Evolutionary conservation across 2,113 vertebrate species (phyloP), one percentile per base, ranked within the genome.

Genomic region (human): DNA sequence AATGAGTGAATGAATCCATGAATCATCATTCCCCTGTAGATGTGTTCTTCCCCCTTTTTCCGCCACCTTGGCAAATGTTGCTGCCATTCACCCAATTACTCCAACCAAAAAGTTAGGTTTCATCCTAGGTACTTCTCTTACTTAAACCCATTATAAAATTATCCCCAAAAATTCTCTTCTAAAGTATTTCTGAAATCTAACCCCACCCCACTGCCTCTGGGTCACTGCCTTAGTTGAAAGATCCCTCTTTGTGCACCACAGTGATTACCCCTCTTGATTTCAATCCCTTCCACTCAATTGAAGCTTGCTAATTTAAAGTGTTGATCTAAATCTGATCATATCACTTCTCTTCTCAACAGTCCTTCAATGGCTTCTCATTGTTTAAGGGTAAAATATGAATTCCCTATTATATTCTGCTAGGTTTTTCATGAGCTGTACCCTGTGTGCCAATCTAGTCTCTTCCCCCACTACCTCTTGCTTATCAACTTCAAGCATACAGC

Each of bases 281-380:
- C n/a, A 90, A 5, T 5, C n/a, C 23, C 4, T 6, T 43, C n/a
- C 1, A 20, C 55, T 3, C 16, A 76, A 17, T 0, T 13, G 16
- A 82, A 11, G 9, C 27, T 78, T 96, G 38, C 55, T 14, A 17
- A 3, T 43, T 66, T 38, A 52, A 18, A 38, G 30, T 23, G 35
- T 66, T 90, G 16, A 48, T 75, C 27, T 48, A 66, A 52, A 38
- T 86, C 18, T 64, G 57, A n/a, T 66, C 17, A 2, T n/a, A 89
- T 72, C 57, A 43, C 2, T 32, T 32, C 9, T 38, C 17, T 75
- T 73, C 40, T 59, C 68, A 52, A 35, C 17, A 57, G 13, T 11
- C 75, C 27, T 81, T 45, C 61, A 80, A 6, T 2, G 7, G 6
- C 20, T 96, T 76, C 82, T 93, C 32, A 20, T 18, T 55, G 20